Conservation (phyloP, 2,888 invertebrate species). For the Apamea crenata region DNA sequence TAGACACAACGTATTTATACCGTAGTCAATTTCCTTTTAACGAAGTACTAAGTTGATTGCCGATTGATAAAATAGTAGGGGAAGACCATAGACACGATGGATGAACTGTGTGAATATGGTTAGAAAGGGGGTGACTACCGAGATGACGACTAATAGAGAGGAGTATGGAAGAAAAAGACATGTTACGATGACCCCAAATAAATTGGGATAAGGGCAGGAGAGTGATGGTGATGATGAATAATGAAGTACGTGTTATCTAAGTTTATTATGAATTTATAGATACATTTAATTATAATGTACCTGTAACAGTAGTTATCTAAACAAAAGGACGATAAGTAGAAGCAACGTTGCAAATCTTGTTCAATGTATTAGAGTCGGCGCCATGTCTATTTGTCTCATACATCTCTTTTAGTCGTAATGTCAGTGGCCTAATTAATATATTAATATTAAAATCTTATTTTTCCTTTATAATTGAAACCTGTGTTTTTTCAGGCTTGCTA, state of each 20-base stretch:
- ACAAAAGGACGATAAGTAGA: too few relatives aligned
- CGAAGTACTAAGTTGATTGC: neutral
- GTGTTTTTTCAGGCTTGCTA: conserved; percentile 32
- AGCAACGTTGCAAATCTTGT: neutral
- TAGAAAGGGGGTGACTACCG: neutral
- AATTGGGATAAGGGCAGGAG: too few relatives aligned
- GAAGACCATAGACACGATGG: neutral
- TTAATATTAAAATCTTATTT: neutral
- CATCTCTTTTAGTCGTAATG: neutral
- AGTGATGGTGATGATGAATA: too few relatives aligned
- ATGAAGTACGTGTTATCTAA: neutral
- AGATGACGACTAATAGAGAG: neutral
- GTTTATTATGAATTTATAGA: neutral
- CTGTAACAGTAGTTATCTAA: neutral
- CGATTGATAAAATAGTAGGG: neutral
- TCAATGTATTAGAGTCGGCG: neutral
- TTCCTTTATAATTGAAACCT: neutral
- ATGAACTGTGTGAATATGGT: neutral
- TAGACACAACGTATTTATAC: neutral
- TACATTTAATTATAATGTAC: neutral
- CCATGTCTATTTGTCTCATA: neutral
- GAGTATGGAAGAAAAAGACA: neutral
- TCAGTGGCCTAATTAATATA: neutral
- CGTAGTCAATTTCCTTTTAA: neutral
- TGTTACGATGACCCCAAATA: too few relatives aligned